Conservation (phyloP, 2,113 vertebrate species). For the Enhydra lutris region DNA sequence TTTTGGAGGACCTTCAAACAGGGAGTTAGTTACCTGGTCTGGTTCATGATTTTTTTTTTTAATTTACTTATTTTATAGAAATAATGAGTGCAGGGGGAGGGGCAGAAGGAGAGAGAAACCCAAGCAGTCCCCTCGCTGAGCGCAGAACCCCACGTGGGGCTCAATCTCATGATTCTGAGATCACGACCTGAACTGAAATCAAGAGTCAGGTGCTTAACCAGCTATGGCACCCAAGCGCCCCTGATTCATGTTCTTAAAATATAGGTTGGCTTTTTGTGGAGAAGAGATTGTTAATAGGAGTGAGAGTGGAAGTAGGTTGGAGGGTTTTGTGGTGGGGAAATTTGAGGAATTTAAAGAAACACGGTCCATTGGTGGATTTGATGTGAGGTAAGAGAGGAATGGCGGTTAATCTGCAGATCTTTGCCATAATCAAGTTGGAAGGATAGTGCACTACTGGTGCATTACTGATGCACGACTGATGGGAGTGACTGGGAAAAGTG, state of each 20-base stretch:
- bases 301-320: not conserved
- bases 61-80: not conserved
- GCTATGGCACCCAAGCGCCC: not conserved
- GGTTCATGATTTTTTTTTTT: not conserved
- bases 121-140: not conserved
- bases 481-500: not conserved
- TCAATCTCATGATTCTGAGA: not conserved
- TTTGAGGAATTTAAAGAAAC: not conserved
- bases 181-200: not conserved
- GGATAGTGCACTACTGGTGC: not conserved
- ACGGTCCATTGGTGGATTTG: not conserved
- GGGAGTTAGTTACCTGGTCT: not conserved
- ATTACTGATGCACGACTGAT: not conserved
- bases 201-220: not conserved
- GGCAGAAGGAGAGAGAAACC: not conserved
- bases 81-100: not conserved
- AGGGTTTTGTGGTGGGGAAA: not conserved
- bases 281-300: not conserved
- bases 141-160: not conserved
- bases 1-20: not conserved
- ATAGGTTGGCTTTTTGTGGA: not conserved
- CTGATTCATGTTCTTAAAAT: not conserved
- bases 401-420: rapidly evolving
- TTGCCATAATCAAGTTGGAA: not conserved
- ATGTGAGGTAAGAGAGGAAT: not conserved